Conservation (phyloP, 2,888 invertebrate species). For the Kuschelorhynchus macadamiae region DNA sequence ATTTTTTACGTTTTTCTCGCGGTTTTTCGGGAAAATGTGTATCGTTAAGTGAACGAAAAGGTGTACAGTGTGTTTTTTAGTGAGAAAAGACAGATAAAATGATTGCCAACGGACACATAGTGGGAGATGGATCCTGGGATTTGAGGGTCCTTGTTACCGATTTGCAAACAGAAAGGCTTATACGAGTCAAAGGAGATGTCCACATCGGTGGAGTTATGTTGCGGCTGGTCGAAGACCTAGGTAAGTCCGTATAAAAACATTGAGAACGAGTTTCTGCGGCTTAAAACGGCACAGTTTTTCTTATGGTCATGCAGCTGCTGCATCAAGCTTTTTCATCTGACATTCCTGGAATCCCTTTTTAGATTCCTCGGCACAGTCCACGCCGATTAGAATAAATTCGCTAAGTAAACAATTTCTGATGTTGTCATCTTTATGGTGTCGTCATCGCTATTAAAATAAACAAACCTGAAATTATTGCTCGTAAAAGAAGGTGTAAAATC, state of each 20-base stretch:
- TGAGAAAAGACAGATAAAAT: constrained; percentile 37
- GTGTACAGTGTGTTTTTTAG: constrained; percentile 51
- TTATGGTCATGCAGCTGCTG: constrained; percentile 6
- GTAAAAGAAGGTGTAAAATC: constrained; percentile 31
- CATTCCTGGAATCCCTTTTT: constrained; percentile 15
- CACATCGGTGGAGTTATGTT: constrained; percentile 99
- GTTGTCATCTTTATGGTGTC: constrained; percentile 8
- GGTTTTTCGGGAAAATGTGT: constrained; percentile 25
- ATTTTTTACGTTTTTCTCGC: constrained; percentile 41
- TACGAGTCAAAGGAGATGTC: constrained; percentile 95
- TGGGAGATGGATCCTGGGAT: constrained; percentile 97
- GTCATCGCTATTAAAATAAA: constrained; percentile 36
- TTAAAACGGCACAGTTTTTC: constrained; percentile 19
- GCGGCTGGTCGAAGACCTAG: constrained; percentile 93
- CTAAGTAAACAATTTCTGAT: background rate
- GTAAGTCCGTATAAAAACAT: constrained; percentile 71
- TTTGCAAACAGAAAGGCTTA: constrained; percentile 88
- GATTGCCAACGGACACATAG: constrained; percentile 67
- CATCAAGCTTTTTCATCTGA: constrained; percentile 14
- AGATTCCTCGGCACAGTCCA: too few species aligned
- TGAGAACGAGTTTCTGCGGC: constrained; percentile 19
- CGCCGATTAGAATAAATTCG: constrained; percentile 1
- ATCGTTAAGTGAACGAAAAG: constrained; percentile 26
- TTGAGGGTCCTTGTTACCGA: constrained; percentile 94
- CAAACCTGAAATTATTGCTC: constrained; percentile 22